Conservation (phyloP, 2,113 vertebrate genomes). For the Dasyprocta punctata region DNA sequence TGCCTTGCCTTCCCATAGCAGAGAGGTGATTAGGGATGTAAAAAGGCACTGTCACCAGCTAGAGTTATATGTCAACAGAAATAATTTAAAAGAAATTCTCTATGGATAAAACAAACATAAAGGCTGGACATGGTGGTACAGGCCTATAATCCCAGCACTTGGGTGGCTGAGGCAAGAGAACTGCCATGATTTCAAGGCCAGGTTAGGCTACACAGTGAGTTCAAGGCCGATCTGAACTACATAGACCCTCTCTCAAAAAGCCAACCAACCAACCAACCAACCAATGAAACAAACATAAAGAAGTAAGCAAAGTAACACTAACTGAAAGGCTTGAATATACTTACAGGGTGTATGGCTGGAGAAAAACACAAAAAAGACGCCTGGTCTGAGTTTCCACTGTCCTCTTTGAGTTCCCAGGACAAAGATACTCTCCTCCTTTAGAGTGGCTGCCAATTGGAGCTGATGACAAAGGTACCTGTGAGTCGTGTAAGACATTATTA, state of each 20-base stretch:
- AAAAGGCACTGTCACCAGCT: not conserved
- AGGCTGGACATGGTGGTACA: not conserved
- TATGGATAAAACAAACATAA: not conserved
- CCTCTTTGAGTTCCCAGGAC: constrained; percentile 84
- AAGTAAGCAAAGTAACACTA: not conserved
- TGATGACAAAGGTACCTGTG: constrained; percentile 94
- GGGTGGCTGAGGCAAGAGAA: not conserved
- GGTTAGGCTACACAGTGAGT: not conserved
- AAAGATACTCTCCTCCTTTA: constrained; percentile 88
- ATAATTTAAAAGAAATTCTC: not conserved
- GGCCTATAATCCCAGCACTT: not conserved
- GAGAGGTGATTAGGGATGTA: not conserved
- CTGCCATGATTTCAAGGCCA: not conserved
- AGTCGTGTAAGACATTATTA: not conserved
- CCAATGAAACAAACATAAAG: not conserved
- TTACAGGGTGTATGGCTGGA: constrained; percentile 97
- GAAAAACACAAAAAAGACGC: constrained; percentile 93
- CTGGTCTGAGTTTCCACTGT: constrained; percentile 90
- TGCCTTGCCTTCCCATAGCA: not conserved
- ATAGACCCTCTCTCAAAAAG: not conserved
- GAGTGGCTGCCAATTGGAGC: constrained; percentile 84
- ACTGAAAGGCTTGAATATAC: constrained; percentile 74
- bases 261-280: not conserved
- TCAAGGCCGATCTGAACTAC: not conserved
- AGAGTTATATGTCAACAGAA: not conserved